A percentile compares a stretch with the other conserved stretches of the same genome.
These are phyloP conservation scores for Hypercompe scribonia DNA, from an alignment of 2,888 invertebrate species.

Conservation along the genomic window DNA sequence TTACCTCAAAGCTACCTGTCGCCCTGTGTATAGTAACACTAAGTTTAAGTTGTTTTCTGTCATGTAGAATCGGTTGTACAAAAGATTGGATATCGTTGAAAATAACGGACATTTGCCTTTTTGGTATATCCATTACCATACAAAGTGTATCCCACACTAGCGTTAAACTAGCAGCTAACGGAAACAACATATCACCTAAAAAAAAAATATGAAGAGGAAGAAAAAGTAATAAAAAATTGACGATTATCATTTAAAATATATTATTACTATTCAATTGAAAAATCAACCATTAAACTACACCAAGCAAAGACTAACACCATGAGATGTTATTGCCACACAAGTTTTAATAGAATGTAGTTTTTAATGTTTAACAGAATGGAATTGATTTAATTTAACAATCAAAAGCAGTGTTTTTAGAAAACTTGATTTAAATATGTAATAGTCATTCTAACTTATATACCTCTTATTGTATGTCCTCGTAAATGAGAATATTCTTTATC, in stretches of 20 bases:
- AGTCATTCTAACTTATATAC: slow-evolving; percentile 67
- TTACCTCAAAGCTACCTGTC: slow-evolving; percentile 85
- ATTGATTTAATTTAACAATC: not conserved
- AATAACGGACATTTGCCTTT: slow-evolving; percentile 88
- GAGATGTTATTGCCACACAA: not conserved
- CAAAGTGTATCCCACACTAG: slow-evolving; percentile 90
- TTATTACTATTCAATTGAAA: not conserved
- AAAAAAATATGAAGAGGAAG: not conserved
- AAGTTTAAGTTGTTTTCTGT: slow-evolving; percentile 83
- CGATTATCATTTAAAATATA: no score
- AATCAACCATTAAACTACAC: no score
- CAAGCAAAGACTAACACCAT: not conserved
- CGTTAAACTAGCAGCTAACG: slow-evolving; percentile 91
- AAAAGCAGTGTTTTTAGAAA: not conserved
- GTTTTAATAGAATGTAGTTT: not conserved
- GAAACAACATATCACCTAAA: slow-evolving; percentile 86
- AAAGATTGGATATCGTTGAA: slow-evolving; percentile 87
- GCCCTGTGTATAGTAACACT: slow-evolving; percentile 87
- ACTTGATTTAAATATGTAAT: not conserved
- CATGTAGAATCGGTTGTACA: slow-evolving; percentile 84
- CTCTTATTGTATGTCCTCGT: slow-evolving; percentile 91
- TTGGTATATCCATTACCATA: slow-evolving; percentile 81
- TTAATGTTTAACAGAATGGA: not conserved
- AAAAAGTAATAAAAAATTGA: no score
- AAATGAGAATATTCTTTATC: slow-evolving; percentile 89